These are phyloP conservation scores for Tokudaia tokunoshimensis DNA, from an alignment of 2,797 vertebrate species.

Conservation along the genomic window DNA sequence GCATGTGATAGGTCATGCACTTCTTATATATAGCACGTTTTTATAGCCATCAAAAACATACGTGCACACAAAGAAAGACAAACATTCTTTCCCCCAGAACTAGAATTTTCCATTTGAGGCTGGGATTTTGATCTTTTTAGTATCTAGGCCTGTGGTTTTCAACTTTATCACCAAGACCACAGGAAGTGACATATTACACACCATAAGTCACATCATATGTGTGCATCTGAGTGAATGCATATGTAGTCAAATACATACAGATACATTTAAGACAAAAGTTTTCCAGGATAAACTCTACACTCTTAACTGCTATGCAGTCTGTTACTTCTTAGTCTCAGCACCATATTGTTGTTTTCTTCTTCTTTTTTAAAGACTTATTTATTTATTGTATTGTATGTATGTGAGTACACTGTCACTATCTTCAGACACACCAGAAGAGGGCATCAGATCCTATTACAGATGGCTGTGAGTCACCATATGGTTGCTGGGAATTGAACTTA, in stretches of 20 bases:
- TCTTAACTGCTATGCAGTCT: background rate
- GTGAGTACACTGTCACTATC: no score
- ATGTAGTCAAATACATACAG: background rate
- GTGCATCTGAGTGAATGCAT: background rate
- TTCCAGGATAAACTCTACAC: background rate
- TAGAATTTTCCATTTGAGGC: background rate
- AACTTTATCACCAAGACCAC: background rate
- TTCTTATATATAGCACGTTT: background rate
- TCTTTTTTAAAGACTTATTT: no score
- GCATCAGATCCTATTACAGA: no score
- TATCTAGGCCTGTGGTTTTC: background rate
- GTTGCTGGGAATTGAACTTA: no score
- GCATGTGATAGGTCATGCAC: no score
- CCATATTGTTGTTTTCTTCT: background rate
- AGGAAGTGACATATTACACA: conserved; percentile 2
- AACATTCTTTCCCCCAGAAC: background rate
- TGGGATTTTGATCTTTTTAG: background rate
- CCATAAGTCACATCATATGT: background rate
- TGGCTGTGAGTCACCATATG: no score
- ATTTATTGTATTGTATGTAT: no score
- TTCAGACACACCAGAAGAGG: no score
- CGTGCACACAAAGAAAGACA: background rate
- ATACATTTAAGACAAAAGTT: background rate
- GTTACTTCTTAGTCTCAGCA: background rate
- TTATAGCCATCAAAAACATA: background rate